phyloP scores from a whole-genome alignment of 2,797 vertebrate species.

The Rhinoraja longicauda region DNA sequence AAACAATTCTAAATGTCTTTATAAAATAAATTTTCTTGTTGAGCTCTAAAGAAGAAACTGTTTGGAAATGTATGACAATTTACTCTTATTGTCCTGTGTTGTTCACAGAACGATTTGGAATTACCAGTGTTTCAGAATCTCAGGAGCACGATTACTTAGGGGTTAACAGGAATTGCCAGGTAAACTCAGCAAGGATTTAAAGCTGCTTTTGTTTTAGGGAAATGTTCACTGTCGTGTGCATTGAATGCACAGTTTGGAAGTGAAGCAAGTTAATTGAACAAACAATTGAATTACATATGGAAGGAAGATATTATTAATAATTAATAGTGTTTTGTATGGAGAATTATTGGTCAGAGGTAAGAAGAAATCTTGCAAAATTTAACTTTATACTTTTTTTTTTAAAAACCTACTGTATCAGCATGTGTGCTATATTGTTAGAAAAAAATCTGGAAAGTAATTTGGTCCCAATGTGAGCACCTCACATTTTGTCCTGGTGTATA shows the following conservation, averaged over 20 bases:
- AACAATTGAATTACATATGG: neutral
- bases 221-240: too few relatives aligned
- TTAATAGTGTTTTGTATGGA: too few relatives aligned
- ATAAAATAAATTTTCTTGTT: neutral
- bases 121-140: neutral
- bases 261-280: neutral
- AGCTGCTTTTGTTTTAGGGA: neutral
- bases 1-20: neutral
- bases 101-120: neutral
- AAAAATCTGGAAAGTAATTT: neutral
- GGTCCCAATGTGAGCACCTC: neutral
- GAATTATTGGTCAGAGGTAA: neutral
- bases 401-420: neutral
- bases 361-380: neutral
- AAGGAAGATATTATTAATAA: neutral
- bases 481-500: neutral
- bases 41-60: neutral
- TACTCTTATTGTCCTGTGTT: neutral
- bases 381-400: neutral
- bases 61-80: neutral
- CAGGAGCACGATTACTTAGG: neutral
- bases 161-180: neutral
- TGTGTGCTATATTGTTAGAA: neutral
- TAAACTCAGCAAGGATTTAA: neutral
- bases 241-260: neutral